Conservation (phyloP, 2,797 vertebrate genomes). For the Cossypha caffra region DNA sequence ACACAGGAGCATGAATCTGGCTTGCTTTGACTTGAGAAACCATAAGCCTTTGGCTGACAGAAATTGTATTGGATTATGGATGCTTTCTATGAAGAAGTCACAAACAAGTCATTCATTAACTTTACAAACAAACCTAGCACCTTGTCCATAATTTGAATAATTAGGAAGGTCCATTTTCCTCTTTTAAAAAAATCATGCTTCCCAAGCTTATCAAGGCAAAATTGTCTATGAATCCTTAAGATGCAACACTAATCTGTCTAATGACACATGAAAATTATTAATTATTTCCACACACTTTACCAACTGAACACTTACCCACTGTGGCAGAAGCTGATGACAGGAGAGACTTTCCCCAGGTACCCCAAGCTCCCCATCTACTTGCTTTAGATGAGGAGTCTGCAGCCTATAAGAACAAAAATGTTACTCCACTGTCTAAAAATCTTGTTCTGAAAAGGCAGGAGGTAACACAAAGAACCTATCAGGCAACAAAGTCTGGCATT, state of each 20-base stretch:
- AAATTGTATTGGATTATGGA: not conserved
- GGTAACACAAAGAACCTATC: not conserved
- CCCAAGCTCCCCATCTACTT: constrained; percentile 89
- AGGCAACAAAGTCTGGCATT: not conserved
- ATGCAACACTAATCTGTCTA: not conserved
- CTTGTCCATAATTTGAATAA: not conserved
- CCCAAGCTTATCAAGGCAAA: not conserved
- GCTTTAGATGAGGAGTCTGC: constrained; percentile 67
- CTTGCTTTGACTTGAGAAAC: not conserved
- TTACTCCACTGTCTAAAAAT: not conserved
- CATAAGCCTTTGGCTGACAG: not conserved
- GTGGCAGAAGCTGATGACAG: constrained; percentile 91
- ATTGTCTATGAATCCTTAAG: not conserved
- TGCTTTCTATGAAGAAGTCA: not conserved
- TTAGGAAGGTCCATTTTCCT: not conserved
- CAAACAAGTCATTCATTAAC: not conserved
- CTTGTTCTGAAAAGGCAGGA: not conserved
- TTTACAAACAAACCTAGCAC: not conserved
- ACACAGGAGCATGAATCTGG: rapidly evolving
- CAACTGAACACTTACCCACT: constrained; percentile 82
- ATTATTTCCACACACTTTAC: not conserved
- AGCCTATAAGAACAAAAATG: constrained; percentile 55
- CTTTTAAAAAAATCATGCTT: not conserved
- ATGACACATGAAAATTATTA: not conserved
- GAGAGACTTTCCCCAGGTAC: constrained; percentile 94